phyloP scores from a whole-genome alignment of 2,113 vertebrate genomes.

The Corvus hawaiiensis region DNA sequence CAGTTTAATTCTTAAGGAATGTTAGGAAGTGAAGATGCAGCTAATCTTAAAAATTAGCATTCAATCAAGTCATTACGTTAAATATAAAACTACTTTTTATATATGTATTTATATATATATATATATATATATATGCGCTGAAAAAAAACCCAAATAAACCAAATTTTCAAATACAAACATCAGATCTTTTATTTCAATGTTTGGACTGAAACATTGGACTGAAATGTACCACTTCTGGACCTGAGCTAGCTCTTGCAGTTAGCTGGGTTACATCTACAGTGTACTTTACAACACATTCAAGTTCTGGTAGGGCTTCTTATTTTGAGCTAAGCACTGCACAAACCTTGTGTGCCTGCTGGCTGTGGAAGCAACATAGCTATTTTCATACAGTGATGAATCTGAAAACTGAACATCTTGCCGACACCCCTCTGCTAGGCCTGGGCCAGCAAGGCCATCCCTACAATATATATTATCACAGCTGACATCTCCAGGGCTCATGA shows the following conservation, averaged over 20 bases:
- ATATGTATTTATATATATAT: background rate
- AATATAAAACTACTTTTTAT: background rate
- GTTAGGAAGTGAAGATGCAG: background rate
- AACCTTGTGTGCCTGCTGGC: background rate
- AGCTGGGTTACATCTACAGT: background rate
- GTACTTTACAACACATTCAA: background rate
- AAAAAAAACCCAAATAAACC: background rate
- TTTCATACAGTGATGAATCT: background rate
- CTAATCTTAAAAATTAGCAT: background rate
- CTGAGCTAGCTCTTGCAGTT: background rate
- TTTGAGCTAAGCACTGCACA: background rate
- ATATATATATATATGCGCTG: background rate
- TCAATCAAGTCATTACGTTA: background rate
- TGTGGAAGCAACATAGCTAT: background rate
- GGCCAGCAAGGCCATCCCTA: background rate
- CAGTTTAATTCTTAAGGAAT: background rate
- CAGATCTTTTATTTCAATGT: background rate
- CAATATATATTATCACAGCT: background rate
- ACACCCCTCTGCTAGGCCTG: background rate
- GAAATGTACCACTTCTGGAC: background rate
- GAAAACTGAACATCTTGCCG: background rate
- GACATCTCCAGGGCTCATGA: background rate
- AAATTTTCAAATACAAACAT: background rate
- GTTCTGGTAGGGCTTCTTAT: background rate
- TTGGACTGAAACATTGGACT: background rate